Base-by-base conservation (phyloP, 2,888 invertebrate genomes). In the Caenorhabditis japonica region DNA sequence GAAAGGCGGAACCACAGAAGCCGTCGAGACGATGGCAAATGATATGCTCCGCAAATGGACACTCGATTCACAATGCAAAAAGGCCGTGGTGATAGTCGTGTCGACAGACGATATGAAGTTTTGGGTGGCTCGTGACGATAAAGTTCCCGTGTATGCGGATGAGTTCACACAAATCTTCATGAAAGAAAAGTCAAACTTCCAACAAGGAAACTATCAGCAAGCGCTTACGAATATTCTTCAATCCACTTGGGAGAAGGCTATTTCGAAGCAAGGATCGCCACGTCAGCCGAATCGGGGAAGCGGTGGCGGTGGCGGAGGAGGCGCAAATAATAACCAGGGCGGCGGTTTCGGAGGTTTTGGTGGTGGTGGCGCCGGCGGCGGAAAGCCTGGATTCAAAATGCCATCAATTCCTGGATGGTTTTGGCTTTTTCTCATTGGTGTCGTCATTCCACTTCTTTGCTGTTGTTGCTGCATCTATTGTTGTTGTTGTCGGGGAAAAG, bases 381-480 rank as follows among this genome's bases (percentile, higher is more conserved):
- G 74, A 23, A 56, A 51, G 27, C 53, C 61, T 33, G 58, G 43
- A 7, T 72, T 75, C 66, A 73, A 70, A 51, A 64, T 75, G 58
- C 77, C 77, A 2, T 75, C 77, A 12, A 78, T 78, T 34, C 75
- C 78, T 10, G 41, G 23, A 25, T 77, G 77, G 82, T 59, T 84
- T 44, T 78, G 80, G 80, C 25, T 84, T 19, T 72, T 76, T 5
- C 52, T 84, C 36, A 51, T 84, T 34, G 77, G 78, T 10, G 60
- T 83, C 30, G 59, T 85, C 44, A 77, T 85, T 47, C 84, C 85
- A n/a, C 61, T 78, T 13, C 74, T 84, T 8, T 83, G 80, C 51
- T 85, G 85, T 58, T 85, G 84, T 47, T 83, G 82, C 55, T 81
- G 83, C 49, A 43, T 80, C 39, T 85, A 85, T 47, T 85, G 81